Base-by-base conservation (phyloP, 2,888 invertebrate genomes). In the Carabus problematicus region DNA sequence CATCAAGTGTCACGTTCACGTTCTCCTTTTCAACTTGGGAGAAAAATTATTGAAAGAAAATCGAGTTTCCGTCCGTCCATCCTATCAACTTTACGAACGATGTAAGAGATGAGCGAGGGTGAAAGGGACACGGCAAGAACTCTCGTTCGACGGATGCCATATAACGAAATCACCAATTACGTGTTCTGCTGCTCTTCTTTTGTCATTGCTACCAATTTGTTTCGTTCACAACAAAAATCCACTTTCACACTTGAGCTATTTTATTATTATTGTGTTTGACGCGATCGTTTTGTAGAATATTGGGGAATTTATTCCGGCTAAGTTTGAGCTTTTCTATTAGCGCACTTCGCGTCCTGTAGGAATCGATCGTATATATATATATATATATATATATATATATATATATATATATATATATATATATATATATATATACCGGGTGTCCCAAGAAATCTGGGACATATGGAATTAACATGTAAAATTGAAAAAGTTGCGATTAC, bases 211-310 rank as follows among this genome's bases (percentile, higher is more conserved):
- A 75, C 76, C 78, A 77, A 77, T 80, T 78, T 78, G 77, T 78
- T 75, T 74, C 75, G 74, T 72, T 74, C 76, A 79, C 78, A 78
- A 79, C 79, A 77, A 79, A 80, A 81, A 81, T 80, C 80, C 82
- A 81, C 81, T 82, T 82, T 82, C 82, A 80, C 82, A 81, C 76
- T 79, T 75, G 75, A 80, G 74, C 77, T 77, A 76, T 78, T 82
- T 82, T 80, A 81, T 81, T 81, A 79, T 78, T 76, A 75, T 75
- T 74, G 75, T 78, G 73, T 79, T 79, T 78, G 79, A 62, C 55
- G 55, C 77, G 79, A 78, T 75, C 76, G 75, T 74, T 75, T 77
- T 76, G 75, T 74, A 74, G 72, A 75, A 71, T 73, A 73, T 72
- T 73, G 74, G 73, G 75, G 75, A 75, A 75, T 76, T 76, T 75